Evolutionary conservation across 2,113 vertebrate genomes (phyloP), one percentile per base, ranked within the genome.

Genomic region (Promerops cafer): DNA sequence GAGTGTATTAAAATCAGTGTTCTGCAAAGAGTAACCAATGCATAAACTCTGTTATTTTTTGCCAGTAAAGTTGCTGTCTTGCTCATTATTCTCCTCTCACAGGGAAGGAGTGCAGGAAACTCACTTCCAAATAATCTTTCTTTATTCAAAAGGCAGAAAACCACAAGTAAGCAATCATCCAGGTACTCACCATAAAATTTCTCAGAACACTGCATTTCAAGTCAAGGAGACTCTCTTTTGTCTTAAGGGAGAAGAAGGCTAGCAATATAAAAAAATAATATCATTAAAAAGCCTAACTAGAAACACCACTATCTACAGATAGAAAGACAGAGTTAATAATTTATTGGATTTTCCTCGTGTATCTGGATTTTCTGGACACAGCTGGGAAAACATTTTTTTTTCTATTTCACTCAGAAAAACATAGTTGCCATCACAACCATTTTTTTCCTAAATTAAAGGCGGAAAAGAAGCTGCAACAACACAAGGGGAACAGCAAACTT

Each of bases 241-340:
- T 50, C n/a, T 57, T 21, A 20, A 60, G 17, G n/a, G 28, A 63
- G 27, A 92, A 81, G 19, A 2, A 1, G 2, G 21, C 27, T 54
- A 72, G 27, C 1, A 1, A 66, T 61, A 59, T 42, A 57, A 57
- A 78, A 30, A 39, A 64, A 28, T 5, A 40, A 3, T 15, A 30
- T 13, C 1, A 44, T 16, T 11, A 4, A 72, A 70, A 11, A 2
- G 3, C 27, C 21, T 49, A 54, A 63, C 21, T 31, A 93, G 77
- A 93, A 91, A 68, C 26, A 50, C 53, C 22, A 37, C 37, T 83
- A 87, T 60, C 53, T 10, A 3, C 45, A 93, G 65, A 90, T 85
- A 70, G 78, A 92, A 97, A 83, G 54, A 65, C n/a, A 66, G 23
- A 72, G 75, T 91, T 95, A 87, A 94, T 96, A 0, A 92, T 94